Evolutionary conservation across 2,113 vertebrate species (phyloP), one percentile per base, ranked within the genome.

Genomic region (Heterocephalus glaber): DNA sequence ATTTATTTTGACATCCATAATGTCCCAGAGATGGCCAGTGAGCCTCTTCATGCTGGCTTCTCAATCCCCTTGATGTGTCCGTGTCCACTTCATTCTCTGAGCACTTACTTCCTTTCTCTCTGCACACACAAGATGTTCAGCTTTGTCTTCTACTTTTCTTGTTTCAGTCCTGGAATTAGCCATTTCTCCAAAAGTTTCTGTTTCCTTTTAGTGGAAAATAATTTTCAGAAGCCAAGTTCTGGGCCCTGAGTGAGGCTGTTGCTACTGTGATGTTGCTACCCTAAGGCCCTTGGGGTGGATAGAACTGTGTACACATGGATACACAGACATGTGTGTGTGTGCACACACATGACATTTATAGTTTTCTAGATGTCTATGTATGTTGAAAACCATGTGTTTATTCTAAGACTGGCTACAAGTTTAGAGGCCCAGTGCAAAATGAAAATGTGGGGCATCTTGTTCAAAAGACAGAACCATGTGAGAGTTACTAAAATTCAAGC

Each of bases 161-260:
- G 72, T n/a, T 0, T 1, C 24, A 26, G 2, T 38, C 24, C 35
- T 60, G 11, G 38, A 58, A 90, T 72, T 52, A 79, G 79, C 10
- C 20, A 76, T 60, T 58, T 58, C 38, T 86, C 85, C 6, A 70
- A 41, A 70, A 76, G 13, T 19, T 66, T 79, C 28, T 41, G 9
- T 5, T 94, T 79, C 41, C 56, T 89, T 87, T 65, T 22, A 79
- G 70, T 47, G 56, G 60, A 65, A 88, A 96, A 58, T 49, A 61
- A 63, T 58, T 49, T 92, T 66, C 66, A 65, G 38, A 44, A 93
- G 65, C 35, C 58, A 68, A 89, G 63, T 49, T 54, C 63, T 38
- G 22, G 24, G 22, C 2, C 19, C 72, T 16, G 30, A 76, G 63
- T 2, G 30, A 74, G 58, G 44, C 79, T 26, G 1, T 10, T 38